These are phyloP conservation scores for Leptosomus discolor DNA, from an alignment of 2,113 vertebrate species.

Conservation along the genomic window DNA sequence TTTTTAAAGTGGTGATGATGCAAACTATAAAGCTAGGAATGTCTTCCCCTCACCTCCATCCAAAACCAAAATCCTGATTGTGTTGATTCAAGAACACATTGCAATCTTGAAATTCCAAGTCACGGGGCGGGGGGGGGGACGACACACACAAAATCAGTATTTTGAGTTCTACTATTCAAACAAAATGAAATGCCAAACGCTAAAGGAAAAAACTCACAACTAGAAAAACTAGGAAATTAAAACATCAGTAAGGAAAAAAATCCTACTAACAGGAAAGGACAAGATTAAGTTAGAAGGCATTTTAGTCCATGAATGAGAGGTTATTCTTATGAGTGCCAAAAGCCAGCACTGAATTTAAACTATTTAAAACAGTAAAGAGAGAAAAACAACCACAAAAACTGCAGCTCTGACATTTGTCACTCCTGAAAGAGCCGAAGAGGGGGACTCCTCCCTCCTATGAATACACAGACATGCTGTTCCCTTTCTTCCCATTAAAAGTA, in stretches of 20 bases:
- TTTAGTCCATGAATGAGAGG: not conserved
- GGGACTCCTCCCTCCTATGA: not conserved
- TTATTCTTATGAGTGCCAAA: not conserved
- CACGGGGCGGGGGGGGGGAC: too few species aligned
- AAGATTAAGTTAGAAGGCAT: not conserved
- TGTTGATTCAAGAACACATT: not conserved
- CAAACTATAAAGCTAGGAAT: not conserved
- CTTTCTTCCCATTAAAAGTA: not conserved
- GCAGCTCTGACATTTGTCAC: not conserved
- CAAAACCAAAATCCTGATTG: not conserved
- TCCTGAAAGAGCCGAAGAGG: not conserved
- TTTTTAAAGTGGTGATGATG: slow-evolving; percentile 41
- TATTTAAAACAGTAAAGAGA: not conserved
- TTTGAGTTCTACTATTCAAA: not conserved
- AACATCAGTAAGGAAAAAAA: not conserved
- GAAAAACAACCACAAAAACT: not conserved
- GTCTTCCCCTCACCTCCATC: not conserved
- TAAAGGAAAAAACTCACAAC: not conserved
- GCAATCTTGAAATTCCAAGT: not conserved
- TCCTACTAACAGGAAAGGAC: not conserved
- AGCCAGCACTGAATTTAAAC: not conserved
- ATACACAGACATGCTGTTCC: not conserved
- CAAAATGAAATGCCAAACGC: not conserved
- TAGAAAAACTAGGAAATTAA: not conserved
- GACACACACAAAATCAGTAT: too few species aligned